These are phyloP conservation scores for Pipa parva DNA, from an alignment of 2,113 vertebrate species.

Conservation along the genomic window DNA sequence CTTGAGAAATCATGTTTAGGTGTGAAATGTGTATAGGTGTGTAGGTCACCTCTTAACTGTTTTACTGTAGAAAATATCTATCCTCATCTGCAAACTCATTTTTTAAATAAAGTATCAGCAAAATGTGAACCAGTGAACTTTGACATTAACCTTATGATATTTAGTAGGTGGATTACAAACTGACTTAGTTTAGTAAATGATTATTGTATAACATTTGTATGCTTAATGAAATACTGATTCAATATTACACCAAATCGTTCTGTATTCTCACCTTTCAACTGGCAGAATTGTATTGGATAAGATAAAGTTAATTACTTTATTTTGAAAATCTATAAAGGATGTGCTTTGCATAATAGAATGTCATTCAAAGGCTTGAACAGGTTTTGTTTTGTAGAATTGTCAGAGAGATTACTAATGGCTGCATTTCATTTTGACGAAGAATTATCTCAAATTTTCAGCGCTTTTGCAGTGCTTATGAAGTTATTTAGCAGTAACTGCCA, in stretches of 20 bases:
- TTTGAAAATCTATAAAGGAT: constrained; percentile 10
- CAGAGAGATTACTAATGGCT: background rate
- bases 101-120: background rate
- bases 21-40: too few relatives aligned
- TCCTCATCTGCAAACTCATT: too few relatives aligned
- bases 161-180: constrained; percentile 31
- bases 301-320: constrained; percentile 14
- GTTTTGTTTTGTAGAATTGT: background rate
- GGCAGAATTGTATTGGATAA: background rate
- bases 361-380: background rate
- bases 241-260: background rate
- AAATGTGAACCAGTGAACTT: background rate
- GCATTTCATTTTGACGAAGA: background rate
- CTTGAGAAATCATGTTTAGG: too few relatives aligned
- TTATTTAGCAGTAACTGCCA: background rate
- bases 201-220: constrained; percentile 13
- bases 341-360: background rate
- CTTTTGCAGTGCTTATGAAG: background rate
- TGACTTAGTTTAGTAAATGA: background rate
- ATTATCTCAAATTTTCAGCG: background rate
- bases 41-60: too few relatives aligned
- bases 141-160: background rate
- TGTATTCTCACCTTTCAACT: background rate
- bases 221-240: constrained; percentile 13
- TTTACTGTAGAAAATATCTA: too few relatives aligned